These are phyloP conservation scores for Poeciliopsis occidentalis DNA, from an alignment of 2,113 vertebrate species.

Conservation along the genomic window DNA sequence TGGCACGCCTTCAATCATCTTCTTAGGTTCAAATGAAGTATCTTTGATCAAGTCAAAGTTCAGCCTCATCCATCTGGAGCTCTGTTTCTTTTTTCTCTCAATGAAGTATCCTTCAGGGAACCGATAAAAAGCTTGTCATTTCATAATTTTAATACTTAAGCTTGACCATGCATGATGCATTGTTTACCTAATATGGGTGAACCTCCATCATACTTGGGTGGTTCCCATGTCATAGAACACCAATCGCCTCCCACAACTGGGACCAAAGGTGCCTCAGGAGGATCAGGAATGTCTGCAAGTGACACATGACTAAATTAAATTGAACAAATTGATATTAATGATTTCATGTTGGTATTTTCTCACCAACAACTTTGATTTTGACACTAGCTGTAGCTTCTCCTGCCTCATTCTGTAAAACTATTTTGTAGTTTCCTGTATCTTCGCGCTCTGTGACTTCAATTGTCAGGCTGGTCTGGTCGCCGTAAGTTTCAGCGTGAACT, in stretches of 20 bases:
- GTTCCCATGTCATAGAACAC: conserved; percentile 95
- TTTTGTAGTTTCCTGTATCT: conserved; percentile 90
- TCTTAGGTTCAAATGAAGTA: conserved; percentile 94
- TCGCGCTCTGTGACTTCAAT: conserved; percentile 94
- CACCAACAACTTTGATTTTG: conserved; percentile 97
- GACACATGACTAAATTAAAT: neutral
- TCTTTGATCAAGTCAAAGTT: conserved; percentile 98
- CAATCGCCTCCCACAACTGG: conserved; percentile 94
- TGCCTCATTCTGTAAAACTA: conserved; percentile 95
- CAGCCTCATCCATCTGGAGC: conserved; percentile 97
- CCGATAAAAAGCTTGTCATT: neutral
- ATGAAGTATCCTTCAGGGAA: conserved; percentile 89
- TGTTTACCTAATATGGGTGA: conserved; percentile 90
- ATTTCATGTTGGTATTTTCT: conserved; percentile 56
- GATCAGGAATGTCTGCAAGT: conserved; percentile 90
- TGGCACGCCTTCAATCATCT: conserved; percentile 99
- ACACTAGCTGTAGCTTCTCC: conserved; percentile 90
- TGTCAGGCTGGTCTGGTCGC: conserved; percentile 92
- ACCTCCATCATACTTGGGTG: conserved; percentile 90
- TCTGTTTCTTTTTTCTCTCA: conserved; percentile 99
- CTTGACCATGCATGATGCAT: neutral
- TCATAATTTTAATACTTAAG: neutral
- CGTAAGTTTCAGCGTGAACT: conserved; percentile 87
- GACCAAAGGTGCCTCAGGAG: conserved; percentile 89
- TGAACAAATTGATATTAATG: neutral